phyloP scores from a whole-genome alignment of 2,888 invertebrate genomes.

The Sminthurinus aureus region DNA sequence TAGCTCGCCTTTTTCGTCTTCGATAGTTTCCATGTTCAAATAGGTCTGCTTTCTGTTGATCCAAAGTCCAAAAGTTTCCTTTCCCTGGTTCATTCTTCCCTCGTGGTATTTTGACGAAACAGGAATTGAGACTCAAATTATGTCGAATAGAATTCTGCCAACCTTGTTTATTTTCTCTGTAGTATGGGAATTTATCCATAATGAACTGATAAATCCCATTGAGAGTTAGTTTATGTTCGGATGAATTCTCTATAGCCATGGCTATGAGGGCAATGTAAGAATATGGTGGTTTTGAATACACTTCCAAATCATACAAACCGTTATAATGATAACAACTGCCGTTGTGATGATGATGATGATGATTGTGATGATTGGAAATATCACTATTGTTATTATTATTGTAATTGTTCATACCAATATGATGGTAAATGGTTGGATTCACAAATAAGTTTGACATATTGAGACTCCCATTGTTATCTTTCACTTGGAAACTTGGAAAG shows the following conservation, averaged over 20 bases:
- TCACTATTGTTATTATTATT: neutral
- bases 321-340: neutral
- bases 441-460: too few species aligned
- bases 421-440: too few species aligned
- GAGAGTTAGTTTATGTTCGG: conserved; percentile 90
- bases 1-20: conserved; percentile 76
- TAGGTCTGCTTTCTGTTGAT: conserved; percentile 86
- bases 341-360: neutral
- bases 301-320: neutral
- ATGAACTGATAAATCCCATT: conserved; percentile 98
- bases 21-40: conserved; percentile 98
- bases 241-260: conserved; percentile 95
- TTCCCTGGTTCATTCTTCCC: conserved; percentile 98
- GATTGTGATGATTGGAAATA: neutral
- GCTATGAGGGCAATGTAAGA: conserved; percentile 97
- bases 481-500: too few species aligned
- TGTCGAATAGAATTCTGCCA: conserved; percentile 97
- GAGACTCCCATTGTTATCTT: too few species aligned
- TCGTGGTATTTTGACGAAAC: conserved; percentile 94
- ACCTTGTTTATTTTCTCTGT: conserved; percentile 96
- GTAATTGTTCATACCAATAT: neutral
- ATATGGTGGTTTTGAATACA: conserved; percentile 82
- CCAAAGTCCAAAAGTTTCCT: conserved; percentile 66
- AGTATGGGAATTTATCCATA: conserved; percentile 97
- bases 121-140: conserved; percentile 94